Conservation (phyloP, 2,113 vertebrate genomes). For the Xyrauchen texanus region DNA sequence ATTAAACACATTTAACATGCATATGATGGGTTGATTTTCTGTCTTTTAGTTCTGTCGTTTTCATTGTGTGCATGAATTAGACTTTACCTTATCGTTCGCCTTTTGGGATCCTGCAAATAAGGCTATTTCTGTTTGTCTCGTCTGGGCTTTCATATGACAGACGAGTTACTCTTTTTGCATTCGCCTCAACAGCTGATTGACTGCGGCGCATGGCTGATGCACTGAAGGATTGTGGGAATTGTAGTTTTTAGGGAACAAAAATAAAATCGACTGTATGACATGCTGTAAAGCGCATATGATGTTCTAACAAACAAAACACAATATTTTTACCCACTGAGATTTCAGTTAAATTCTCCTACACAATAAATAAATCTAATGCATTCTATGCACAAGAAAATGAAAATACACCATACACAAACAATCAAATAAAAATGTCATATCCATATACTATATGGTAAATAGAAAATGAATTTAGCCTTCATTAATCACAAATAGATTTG, state of each 20-base stretch:
- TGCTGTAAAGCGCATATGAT: background rate
- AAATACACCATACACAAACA: too few species aligned
- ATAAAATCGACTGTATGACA: background rate
- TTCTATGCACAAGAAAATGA: too few species aligned
- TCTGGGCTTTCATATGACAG: constrained; percentile 83
- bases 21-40: constrained; percentile 19
- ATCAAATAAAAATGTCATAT: too few species aligned
- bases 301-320: constrained; percentile 5
- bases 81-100: constrained; percentile 90
- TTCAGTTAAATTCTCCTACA: too few species aligned
- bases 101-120: constrained; percentile 82
- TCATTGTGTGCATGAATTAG: constrained; percentile 47
- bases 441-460: too few species aligned
- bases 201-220: constrained; percentile 83
- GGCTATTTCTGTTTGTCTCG: constrained; percentile 87
- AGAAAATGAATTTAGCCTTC: too few species aligned
- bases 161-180: constrained; percentile 81
- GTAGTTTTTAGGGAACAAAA: constrained; percentile 77
- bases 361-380: too few species aligned
- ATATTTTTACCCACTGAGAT: background rate
- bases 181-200: constrained; percentile 95
- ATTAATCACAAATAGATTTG: too few species aligned
- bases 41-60: constrained; percentile 3
- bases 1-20: constrained; percentile 48
- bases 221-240: constrained; percentile 81